These are phyloP conservation scores for Cyprinodon tularosa DNA, from an alignment of 2,113 vertebrate species.

Conservation along the genomic window DNA sequence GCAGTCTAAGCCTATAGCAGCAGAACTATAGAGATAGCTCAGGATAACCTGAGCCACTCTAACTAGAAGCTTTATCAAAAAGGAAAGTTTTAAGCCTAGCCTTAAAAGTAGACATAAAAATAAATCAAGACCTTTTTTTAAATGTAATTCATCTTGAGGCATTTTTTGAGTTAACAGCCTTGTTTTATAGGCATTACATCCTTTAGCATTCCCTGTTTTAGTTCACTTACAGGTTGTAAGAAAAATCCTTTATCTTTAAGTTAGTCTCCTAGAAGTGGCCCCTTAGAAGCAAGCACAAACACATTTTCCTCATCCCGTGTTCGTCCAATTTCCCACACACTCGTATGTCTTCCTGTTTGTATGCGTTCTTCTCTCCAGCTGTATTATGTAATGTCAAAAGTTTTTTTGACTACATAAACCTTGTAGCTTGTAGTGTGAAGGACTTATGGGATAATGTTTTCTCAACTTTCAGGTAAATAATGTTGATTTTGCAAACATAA, in stretches of 20 bases:
- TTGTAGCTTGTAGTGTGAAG: constrained; percentile 25
- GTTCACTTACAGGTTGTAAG: constrained; percentile 50
- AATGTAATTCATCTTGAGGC: too few species aligned
- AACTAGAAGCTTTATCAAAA: too few species aligned
- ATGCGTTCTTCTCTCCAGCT: constrained; percentile 46
- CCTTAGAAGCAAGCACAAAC: constrained; percentile 38
- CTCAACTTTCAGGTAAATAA: constrained; percentile 90
- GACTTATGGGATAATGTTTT: constrained; percentile 24
- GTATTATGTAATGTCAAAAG: constrained; percentile 46
- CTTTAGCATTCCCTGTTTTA: constrained; percentile 23
- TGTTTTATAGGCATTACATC: constrained; percentile 49
- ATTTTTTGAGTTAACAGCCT: constrained; percentile 17
- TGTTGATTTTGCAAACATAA: constrained; percentile 98
- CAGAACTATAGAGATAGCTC: too few species aligned
- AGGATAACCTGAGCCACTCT: too few species aligned
- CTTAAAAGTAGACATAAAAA: neutral
- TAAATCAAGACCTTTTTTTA: neutral
- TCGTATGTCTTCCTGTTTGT: constrained; percentile 57
- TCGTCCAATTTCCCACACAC: constrained; percentile 52
- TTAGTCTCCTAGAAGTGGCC: constrained; percentile 67
- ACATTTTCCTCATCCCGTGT: constrained; percentile 66
- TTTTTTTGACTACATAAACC: constrained; percentile 53
- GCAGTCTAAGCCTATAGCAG: too few species aligned
- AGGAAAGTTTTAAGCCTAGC: too few species aligned
- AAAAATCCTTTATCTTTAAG: constrained; percentile 64